Percentiles rank a stretch among this genome's conserved stretches.
phyloP scores from a whole-genome alignment of 2,113 vertebrate species.

The Amblyornis subalaris region DNA sequence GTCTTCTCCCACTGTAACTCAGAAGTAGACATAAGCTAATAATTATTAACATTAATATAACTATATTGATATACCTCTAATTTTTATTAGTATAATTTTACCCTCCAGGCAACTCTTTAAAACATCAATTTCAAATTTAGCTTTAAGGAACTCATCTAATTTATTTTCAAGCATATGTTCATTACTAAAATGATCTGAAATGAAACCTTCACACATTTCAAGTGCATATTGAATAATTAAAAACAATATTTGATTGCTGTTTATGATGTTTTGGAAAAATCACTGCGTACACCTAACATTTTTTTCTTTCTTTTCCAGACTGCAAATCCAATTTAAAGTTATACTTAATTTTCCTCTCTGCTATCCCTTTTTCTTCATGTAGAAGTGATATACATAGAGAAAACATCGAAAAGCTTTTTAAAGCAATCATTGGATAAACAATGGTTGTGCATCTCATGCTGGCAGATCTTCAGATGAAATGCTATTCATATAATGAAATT shows the following conservation, averaged over 20 bases:
- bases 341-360: fast-evolving
- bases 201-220: not conserved
- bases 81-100: not conserved
- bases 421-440: not conserved
- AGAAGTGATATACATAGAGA: not conserved
- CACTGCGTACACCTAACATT: fast-evolving
- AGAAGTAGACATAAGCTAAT: not conserved
- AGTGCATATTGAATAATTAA: not conserved
- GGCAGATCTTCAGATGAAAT: not conserved
- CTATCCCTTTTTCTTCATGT: not conserved
- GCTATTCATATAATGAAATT: not conserved
- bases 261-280: not conserved
- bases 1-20: not conserved
- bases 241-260: not conserved
- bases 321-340: not conserved
- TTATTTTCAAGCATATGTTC: not conserved
- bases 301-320: not conserved
- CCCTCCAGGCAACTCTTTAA: not conserved
- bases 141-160: not conserved
- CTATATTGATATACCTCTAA: not conserved
- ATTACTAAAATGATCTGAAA: not conserved
- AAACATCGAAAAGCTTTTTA: not conserved
- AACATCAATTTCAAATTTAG: not conserved
- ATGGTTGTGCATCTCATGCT: not conserved
- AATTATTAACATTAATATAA: not conserved